Conservation (phyloP, 2,113 vertebrate genomes). For the Lasiurus borealis region DNA sequence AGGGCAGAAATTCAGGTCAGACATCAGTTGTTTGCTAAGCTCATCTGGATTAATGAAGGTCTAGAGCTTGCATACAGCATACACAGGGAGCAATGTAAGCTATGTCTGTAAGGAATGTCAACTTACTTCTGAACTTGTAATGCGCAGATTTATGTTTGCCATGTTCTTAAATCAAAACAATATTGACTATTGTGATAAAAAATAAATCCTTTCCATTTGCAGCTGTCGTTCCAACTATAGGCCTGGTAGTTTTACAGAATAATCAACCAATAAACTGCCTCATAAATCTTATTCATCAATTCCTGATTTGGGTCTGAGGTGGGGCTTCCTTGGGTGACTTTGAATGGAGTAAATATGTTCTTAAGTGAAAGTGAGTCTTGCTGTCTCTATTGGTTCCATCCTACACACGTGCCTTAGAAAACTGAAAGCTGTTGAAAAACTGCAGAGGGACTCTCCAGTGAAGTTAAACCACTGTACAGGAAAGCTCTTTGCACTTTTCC, state of each 20-base stretch:
- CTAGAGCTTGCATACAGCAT: constrained; percentile 69
- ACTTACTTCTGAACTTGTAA: constrained; percentile 68
- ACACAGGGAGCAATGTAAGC: constrained; percentile 54
- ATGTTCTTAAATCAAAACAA: constrained; percentile 79
- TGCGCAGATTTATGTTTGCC: constrained; percentile 74
- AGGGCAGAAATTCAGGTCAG: constrained; percentile 66
- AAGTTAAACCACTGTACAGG: not conserved
- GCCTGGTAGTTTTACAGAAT: constrained; percentile 68
- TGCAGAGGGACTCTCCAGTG: not conserved
- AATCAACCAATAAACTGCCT: constrained; percentile 63
- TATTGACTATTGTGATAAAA: constrained; percentile 70
- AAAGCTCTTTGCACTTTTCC: not conserved
- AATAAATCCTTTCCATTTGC: constrained; percentile 39
- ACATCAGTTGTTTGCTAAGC: constrained; percentile 45
- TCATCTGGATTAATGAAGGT: constrained; percentile 75
- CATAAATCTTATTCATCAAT: not conserved
- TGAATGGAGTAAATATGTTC: not conserved
- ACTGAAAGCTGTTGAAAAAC: not conserved
- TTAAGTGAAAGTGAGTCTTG: not conserved
- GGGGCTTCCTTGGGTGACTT: not conserved
- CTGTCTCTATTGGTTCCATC: not conserved
- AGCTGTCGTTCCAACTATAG: constrained; percentile 68
- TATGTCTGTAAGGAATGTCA: constrained; percentile 74
- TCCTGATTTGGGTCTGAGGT: not conserved
- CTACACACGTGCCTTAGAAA: not conserved